Base-by-base conservation (phyloP, 2,797 vertebrate genomes). In the Dromococcyx pavoninus region DNA sequence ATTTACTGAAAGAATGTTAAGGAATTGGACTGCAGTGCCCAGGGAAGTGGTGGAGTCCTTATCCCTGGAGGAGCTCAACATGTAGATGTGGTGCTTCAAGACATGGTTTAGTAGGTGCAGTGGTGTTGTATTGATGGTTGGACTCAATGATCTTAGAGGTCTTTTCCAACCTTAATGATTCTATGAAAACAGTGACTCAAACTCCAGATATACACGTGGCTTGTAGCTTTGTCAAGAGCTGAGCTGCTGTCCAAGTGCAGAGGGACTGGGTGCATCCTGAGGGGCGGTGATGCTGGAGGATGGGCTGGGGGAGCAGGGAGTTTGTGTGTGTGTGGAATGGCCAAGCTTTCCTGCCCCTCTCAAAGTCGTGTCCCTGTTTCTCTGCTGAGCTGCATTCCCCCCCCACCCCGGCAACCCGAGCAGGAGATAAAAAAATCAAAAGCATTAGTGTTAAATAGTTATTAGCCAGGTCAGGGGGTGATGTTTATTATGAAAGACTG, bases 401-500 rank as follows among this genome's bases (percentile, higher is more conserved):
- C 61, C 48, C 56, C 46, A 60, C 56, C 61, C 48, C 56, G 76
- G 23, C 67, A 77, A 35, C 44, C 24, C 1, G 1, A 58, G 78
- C 50, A 46, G 75, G 70, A 86, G 80, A 91, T 79, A 75, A 92
- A 92, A 72, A 88, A 91, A 80, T 86, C 27, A 43, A 61, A 89
- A 89, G 88, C 89, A 41, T 74, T 79, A 89, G 78, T 72, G 71
- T 81, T 94, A 30, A 74, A 44, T 65, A 93, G 91, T 96, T 94
- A 94, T 95, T 96, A 96, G 86, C 93, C 39, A 35, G 93, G 94
- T 96, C 95, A 97, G 91, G 93, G 83, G 94, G 91, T 97, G 94
- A 96, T 96, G 93, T 94, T 97, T 97, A 82, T 97, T 97, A 94
- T 97, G 96, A 96, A 97, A 96, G 96, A 56, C 91, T 75, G 91